Conservation (phyloP, 2,888 invertebrate genomes). For the Aethes cnicana region DNA sequence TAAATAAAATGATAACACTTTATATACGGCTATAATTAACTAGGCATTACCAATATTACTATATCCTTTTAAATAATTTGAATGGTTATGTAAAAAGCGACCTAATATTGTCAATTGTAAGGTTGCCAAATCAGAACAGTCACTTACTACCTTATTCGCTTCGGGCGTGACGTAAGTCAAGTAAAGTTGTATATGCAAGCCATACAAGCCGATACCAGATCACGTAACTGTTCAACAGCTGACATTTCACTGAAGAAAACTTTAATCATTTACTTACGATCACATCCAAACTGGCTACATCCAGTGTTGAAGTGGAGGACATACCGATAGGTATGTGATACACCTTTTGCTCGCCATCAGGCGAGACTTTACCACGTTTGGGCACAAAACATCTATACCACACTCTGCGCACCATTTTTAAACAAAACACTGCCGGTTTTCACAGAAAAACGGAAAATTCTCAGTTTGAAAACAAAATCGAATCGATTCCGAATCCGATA, state of each 20-base stretch:
- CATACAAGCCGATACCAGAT: not conserved
- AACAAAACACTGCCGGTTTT: conserved; percentile 31
- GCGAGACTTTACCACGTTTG: conserved; percentile 65
- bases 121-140: not conserved
- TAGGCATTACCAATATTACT: not conserved
- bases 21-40: conserved; percentile 1
- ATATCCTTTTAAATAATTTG: not conserved
- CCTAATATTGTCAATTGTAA: not conserved
- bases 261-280: conserved; percentile 17
- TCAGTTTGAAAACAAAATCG: not conserved
- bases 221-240: conserved; percentile 3
- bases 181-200: conserved; percentile 1
- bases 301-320: conserved; percentile 68
- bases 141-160: conserved; percentile 2
- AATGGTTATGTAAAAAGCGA: not conserved
- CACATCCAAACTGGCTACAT: conserved; percentile 57
- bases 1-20: conserved; percentile 11
- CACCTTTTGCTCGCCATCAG: conserved; percentile 59
- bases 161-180: not conserved
- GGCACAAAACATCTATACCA: conserved; percentile 62
- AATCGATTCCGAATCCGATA: conserved; percentile 30
- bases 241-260: not conserved
- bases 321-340: conserved; percentile 46
- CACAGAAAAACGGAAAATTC: conserved; percentile 39
- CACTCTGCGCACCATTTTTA: conserved; percentile 65